Evolutionary conservation across 2,888 invertebrate species (phyloP).

Genomic region (Notodonta dromedarius): DNA sequence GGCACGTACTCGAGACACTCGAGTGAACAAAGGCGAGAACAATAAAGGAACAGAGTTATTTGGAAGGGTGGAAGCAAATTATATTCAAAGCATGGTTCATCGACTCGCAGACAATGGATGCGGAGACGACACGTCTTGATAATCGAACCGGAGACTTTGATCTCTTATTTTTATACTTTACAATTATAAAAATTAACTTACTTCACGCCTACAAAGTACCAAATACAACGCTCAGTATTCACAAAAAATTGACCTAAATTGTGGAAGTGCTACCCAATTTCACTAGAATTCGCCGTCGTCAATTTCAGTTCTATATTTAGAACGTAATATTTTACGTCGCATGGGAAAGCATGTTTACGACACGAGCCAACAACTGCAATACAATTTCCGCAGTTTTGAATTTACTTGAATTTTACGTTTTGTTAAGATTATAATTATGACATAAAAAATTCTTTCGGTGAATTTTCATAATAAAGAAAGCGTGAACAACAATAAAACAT

Average conservation of each 20-base stretch:
- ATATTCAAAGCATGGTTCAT: constrained; percentile 47
- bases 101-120: constrained; percentile 48
- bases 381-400: too few species aligned
- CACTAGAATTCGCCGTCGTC: neutral
- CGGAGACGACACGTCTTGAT: constrained; percentile 16
- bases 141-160: constrained; percentile 17
- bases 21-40: constrained; percentile 32
- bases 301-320: too few species aligned
- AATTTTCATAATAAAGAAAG: too few species aligned
- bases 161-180: constrained; percentile 13
- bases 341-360: too few species aligned
- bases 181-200: constrained; percentile 2
- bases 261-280: neutral
- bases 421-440: too few species aligned
- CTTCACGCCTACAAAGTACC: neutral
- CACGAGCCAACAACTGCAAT: too few species aligned
- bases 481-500: too few species aligned
- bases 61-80: constrained; percentile 34
- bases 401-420: too few species aligned
- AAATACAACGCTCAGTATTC: neutral
- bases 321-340: too few species aligned
- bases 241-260: neutral
- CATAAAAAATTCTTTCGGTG: too few species aligned
- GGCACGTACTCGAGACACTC: constrained; percentile 15
- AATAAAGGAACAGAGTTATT: constrained; percentile 32